phyloP scores from a whole-genome alignment of 2,888 invertebrate species.

The Thymelicus sylvestris region DNA sequence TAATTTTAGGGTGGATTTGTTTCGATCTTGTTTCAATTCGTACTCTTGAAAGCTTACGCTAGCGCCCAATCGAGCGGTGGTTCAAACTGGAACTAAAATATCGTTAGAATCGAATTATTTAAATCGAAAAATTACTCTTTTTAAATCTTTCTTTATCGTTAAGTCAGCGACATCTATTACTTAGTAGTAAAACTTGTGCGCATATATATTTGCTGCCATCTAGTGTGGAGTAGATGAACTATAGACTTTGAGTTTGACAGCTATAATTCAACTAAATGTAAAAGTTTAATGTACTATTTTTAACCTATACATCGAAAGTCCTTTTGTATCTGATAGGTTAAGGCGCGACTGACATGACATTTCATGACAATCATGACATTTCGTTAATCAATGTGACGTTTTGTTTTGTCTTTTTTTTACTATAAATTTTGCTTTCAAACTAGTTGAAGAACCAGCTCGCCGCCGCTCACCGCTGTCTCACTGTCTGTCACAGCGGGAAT shows the following conservation, averaged over 20 bases:
- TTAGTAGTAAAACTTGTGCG: background rate
- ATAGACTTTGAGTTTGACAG: constrained; percentile 15
- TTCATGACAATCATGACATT: constrained; percentile 28
- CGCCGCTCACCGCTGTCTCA: no score
- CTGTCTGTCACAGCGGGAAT: constrained; percentile 68
- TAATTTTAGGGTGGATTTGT: background rate
- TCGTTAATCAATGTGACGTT: constrained; percentile 34
- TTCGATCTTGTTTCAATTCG: background rate
- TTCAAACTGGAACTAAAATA: constrained; percentile 16
- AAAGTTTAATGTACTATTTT: background rate
- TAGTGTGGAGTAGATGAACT: constrained; percentile 15
- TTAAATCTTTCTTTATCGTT: no score
- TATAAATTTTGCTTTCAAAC: no score
- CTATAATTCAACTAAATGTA: constrained; percentile 37
- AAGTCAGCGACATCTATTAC: constrained; percentile 29
- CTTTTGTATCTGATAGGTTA: constrained; percentile 19
- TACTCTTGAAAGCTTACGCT: background rate
- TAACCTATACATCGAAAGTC: background rate
- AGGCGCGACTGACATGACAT: constrained; percentile 35
- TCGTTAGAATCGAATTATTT: constrained; percentile 9
- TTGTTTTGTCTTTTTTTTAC: constrained; percentile 53
- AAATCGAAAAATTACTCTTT: background rate
- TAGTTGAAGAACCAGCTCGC: constrained; percentile 39
- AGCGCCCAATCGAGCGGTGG: constrained; percentile 40
- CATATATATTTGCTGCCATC: constrained; percentile 3